Evolutionary conservation across 2,797 vertebrate genomes (phyloP), one percentile per base, ranked within the genome.

Genomic region (Megaceryle alcyon): DNA sequence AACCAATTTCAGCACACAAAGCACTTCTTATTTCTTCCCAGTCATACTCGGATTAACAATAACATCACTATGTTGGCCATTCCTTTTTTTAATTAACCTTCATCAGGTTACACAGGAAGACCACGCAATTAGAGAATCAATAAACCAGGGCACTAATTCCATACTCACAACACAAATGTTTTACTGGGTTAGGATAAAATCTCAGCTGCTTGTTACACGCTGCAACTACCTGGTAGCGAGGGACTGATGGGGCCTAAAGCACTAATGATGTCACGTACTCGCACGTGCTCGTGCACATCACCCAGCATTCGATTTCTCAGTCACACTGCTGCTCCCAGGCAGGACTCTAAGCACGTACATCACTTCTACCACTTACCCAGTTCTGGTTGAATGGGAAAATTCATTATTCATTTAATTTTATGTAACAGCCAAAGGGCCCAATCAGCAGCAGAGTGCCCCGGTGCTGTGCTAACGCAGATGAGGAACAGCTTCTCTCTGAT

Each of bases 401-500:
- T 84, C 95, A 96, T 94, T 95, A 96, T 88, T 96, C 90, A 92
- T 90, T 95, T 95, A 72, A 91, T 89, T 91, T 80, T 90, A 92
- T 91, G 68, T 57, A 94, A 86, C 78, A 82, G 95, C 60, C 93
- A 82, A 88, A 90, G 75, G 92, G 86, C 49, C 86, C 83, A 88
- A 82, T 37, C 79, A 88, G 61, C 86, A 89, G 66, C 90, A 71
- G 77, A 91, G 35, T 29, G 63, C 53, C 80, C 56, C 80, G 63
- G 39, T 9, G 77, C 87, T 44, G 69, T 11, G 61, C 88, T 76
- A 88, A 33, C 2, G 2, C 23, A 46, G 92, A 81, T 48, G 83
- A 97, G 75, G 80, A 94, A 86, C 87, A 79, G 85, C 91, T 85
- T 82, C 88, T 82, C 60, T 44, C 86, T 61, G 22, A 73, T 65